These are phyloP conservation scores for Heptranchias perlo DNA, from an alignment of 2,113 vertebrate genomes.

Conservation along the genomic window DNA sequence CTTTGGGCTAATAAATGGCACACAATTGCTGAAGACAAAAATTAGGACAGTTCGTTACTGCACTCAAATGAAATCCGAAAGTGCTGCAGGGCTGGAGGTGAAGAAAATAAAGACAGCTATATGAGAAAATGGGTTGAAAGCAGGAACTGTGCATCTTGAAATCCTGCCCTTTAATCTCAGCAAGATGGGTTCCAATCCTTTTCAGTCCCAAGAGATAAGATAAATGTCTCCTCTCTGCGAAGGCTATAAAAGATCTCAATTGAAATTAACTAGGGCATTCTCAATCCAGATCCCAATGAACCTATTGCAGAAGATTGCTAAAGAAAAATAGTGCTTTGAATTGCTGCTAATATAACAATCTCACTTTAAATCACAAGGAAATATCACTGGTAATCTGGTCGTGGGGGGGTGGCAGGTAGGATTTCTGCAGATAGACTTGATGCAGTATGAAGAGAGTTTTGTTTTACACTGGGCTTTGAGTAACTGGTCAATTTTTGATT, in stretches of 20 bases:
- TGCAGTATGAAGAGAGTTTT: background rate
- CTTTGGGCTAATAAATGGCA: background rate
- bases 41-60: conserved; percentile 1
- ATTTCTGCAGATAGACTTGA: conserved; percentile 12
- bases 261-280: conserved; percentile 35
- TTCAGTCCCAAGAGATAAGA: conserved; percentile 30
- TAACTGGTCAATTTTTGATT: background rate
- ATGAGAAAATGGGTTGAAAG: conserved; percentile 17
- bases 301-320: background rate
- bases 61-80: background rate
- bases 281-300: conserved; percentile 12
- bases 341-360: conserved; percentile 3
- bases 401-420: too few relatives aligned
- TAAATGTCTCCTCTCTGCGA: conserved; percentile 29
- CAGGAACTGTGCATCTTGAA: background rate
- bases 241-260: conserved; percentile 23
- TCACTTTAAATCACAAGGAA: background rate
- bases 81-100: conserved; percentile 13
- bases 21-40: background rate
- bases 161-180: conserved; percentile 29
- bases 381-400: background rate
- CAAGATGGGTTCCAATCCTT: conserved; percentile 26
- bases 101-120: background rate
- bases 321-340: background rate
- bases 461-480: background rate